phyloP scores from a whole-genome alignment of 2,888 invertebrate species.

The Neoscelio sp. region DNA sequence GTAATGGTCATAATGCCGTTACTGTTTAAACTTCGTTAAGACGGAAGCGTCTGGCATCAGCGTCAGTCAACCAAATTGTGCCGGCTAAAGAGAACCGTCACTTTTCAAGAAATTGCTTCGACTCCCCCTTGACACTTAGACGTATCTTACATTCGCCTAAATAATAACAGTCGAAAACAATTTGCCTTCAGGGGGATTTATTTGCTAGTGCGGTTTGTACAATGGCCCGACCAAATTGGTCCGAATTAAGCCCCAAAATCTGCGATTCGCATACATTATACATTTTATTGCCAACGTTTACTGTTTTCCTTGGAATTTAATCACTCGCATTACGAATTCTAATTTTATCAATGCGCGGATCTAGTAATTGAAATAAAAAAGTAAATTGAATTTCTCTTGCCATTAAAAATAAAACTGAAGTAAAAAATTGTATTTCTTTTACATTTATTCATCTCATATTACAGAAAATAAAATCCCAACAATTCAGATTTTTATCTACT shows the following conservation, averaged over 20 bases:
- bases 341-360: conserved; percentile 14
- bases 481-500: too few species aligned
- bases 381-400: conserved; percentile 43
- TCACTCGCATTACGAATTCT: conserved; percentile 40
- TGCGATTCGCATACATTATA: conserved; percentile 60
- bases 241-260: conserved; percentile 63
- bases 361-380: conserved; percentile 13
- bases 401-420: too few species aligned
- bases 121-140: conserved; percentile 58
- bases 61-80: conserved; percentile 69
- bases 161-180: conserved; percentile 68
- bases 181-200: conserved; percentile 63
- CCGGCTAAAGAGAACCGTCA: conserved; percentile 65
- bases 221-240: conserved; percentile 58
- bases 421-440: too few species aligned
- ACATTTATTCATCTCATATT: too few species aligned
- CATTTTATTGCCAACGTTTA: conserved; percentile 25
- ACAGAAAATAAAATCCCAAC: too few species aligned
- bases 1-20: conserved; percentile 79
- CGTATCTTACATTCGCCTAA: conserved; percentile 54
- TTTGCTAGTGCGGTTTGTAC: conserved; percentile 52
- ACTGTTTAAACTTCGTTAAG: conserved; percentile 81
- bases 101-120: conserved; percentile 71
- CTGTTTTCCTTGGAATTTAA: conserved; percentile 54
- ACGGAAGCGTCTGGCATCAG: conserved; percentile 69